Percentiles rank a stretch among this genome's conserved stretches.
phyloP scores from a whole-genome alignment of 2,113 vertebrate genomes.

The Prolemur simus region DNA sequence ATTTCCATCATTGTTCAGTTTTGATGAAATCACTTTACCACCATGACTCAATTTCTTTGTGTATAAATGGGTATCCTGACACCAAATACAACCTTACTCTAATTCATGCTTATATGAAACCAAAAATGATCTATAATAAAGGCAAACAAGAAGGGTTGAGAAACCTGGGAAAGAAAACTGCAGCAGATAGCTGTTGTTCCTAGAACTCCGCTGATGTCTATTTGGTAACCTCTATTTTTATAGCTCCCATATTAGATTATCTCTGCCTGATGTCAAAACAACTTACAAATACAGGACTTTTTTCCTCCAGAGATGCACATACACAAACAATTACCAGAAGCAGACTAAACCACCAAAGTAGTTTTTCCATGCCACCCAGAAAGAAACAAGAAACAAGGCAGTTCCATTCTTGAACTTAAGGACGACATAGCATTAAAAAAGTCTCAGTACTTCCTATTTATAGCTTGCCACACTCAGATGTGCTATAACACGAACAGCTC shows the following conservation, averaged over 20 bases:
- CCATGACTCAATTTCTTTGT: neutral
- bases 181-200: neutral
- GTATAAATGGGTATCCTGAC: neutral
- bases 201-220: neutral
- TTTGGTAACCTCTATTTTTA: neutral
- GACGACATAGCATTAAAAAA: constrained; percentile 5
- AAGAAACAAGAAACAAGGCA: neutral
- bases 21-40: neutral
- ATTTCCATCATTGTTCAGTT: neutral
- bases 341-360: constrained; percentile 43
- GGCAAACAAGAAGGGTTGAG: neutral
- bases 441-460: neutral
- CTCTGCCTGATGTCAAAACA: constrained; percentile 34
- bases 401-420: constrained; percentile 17
- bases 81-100: neutral
- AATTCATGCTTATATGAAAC: neutral
- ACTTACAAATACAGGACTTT: neutral
- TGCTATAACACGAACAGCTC: neutral
- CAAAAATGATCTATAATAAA: neutral
- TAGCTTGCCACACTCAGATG: constrained; percentile 2
- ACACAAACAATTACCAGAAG: constrained; percentile 49
- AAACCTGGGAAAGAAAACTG: neutral
- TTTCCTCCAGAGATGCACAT: neutral
- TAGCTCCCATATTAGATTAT: neutral
- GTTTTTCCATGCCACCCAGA: constrained; percentile 38